Evolutionary conservation across 1,140 invertebrate genomes (phyloP).

Genomic region (Procambarus virginalis): DNA sequence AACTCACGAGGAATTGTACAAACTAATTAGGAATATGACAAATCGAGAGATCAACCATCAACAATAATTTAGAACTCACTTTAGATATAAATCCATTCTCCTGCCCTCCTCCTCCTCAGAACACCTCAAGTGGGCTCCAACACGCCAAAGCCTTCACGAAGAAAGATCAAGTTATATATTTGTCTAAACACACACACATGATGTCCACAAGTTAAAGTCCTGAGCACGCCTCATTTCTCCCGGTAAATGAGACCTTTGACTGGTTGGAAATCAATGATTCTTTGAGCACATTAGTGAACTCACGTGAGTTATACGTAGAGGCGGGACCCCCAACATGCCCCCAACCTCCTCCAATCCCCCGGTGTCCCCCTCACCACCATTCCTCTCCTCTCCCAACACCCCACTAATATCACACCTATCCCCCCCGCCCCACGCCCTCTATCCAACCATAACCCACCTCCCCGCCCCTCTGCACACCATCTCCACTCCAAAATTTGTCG

Average conservation of each 20-base stretch:
- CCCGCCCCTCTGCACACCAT: not conserved
- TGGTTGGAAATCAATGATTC: not conserved
- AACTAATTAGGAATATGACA: too few species aligned
- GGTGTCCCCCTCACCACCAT: not conserved
- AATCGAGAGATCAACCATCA: too few species aligned
- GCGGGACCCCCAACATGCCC: not conserved
- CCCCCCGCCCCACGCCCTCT: not conserved
- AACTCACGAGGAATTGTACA: too few species aligned
- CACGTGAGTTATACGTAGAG: not conserved
- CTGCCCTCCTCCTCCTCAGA: too few species aligned
- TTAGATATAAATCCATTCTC: too few species aligned
- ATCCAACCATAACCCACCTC: not conserved
- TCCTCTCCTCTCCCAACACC: not conserved
- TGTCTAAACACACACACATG: not conserved
- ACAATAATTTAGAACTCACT: too few species aligned
- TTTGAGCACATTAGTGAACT: not conserved
- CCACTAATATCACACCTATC: not conserved
- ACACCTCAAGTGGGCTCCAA: too few species aligned
- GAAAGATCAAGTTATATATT: too few species aligned
- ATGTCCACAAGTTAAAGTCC: not conserved
- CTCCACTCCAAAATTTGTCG: constrained; percentile 11
- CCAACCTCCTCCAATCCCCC: not conserved
- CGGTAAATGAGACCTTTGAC: not conserved
- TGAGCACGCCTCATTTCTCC: not conserved
- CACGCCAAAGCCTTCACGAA: too few species aligned